phyloP scores from a whole-genome alignment of 2,797 vertebrate genomes.

The Gymnoscopelus microlampas region DNA sequence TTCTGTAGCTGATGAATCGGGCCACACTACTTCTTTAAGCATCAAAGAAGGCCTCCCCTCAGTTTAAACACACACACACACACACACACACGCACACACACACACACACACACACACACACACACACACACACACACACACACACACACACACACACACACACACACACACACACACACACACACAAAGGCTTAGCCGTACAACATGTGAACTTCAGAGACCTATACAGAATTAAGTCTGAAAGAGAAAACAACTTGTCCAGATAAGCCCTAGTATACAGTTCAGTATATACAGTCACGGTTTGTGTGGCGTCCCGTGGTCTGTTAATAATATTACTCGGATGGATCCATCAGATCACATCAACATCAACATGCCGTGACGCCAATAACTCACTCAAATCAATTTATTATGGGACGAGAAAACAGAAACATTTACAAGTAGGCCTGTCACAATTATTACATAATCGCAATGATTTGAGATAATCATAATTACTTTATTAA shows the following conservation, averaged over 20 bases:
- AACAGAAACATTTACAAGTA: background rate
- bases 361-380: background rate
- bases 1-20: background rate
- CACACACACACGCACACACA: no score
- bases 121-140: background rate
- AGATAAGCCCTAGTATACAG: background rate
- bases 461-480: no score
- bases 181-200: no score
- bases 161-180: background rate
- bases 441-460: no score
- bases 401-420: background rate
- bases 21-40: background rate
- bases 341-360: no score
- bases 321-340: background rate
- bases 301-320: background rate
- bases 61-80: background rate
- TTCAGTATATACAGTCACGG: no score
- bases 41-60: background rate
- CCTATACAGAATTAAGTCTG: background rate
- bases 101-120: no score
- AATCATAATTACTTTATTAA: no score
- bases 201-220: background rate
- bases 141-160: no score
- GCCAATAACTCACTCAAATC: conserved; percentile 12
- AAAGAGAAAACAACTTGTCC: no score